These are phyloP conservation scores for Tetranychus urticae DNA, from an alignment of 1,140 invertebrate species.

Conservation along the genomic window DNA sequence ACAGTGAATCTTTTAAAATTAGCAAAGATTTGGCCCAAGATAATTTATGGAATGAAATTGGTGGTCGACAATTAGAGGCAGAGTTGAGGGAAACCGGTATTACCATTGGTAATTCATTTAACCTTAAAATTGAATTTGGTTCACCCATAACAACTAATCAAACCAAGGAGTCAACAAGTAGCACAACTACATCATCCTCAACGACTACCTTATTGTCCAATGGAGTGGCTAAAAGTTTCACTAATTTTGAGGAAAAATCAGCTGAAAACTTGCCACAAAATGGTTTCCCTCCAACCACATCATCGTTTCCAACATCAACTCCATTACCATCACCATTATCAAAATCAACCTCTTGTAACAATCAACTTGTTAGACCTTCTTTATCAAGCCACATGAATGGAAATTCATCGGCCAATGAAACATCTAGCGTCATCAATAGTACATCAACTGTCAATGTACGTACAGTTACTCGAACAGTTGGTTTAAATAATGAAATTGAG, in stretches of 20 bases:
- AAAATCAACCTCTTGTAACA: neutral
- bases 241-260: neutral
- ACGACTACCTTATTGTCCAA: neutral
- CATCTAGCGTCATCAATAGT: neutral
- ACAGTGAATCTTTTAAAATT: neutral
- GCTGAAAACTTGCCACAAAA: too few relatives aligned
- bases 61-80: neutral
- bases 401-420: too few relatives aligned
- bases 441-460: too few relatives aligned
- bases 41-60: neutral
- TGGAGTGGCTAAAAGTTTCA: neutral
- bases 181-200: neutral
- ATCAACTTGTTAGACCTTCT: too few relatives aligned
- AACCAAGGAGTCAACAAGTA: neutral
- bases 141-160: neutral
- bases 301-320: neutral
- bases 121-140: neutral
- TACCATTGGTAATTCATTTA: neutral
- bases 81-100: neutral
- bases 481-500: too few relatives aligned
- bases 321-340: neutral
- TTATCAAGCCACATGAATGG: too few relatives aligned
- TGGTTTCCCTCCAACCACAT: too few relatives aligned
- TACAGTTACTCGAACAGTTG: too few relatives aligned
- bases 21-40: neutral